These are phyloP conservation scores for Nymphicus hollandicus DNA, from an alignment of 2,113 vertebrate species.

Conservation along the genomic window DNA sequence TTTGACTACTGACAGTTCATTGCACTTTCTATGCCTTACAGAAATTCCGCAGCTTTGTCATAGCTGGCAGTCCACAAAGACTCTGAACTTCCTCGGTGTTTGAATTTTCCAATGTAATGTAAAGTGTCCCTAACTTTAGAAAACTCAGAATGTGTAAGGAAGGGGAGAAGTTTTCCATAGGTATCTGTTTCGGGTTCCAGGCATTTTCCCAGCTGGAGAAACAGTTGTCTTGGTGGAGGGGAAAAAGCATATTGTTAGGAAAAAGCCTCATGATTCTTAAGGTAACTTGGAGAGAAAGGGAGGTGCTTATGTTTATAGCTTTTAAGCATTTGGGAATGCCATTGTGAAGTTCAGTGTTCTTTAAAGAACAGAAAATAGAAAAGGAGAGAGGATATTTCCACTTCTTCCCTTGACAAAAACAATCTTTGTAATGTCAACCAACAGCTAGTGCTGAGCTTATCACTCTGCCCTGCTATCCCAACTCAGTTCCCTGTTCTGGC, in stretches of 20 bases:
- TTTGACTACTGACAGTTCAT: background rate
- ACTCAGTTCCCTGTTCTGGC: constrained; percentile 24
- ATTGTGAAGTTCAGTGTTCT: background rate
- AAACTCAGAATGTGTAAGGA: background rate
- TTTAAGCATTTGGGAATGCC: background rate
- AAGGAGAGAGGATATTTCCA: background rate
- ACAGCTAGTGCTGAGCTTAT: constrained; percentile 53
- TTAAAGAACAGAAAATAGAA: background rate
- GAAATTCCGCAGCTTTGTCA: background rate
- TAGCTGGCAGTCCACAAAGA: background rate
- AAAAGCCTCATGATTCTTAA: background rate
- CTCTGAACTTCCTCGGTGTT: background rate
- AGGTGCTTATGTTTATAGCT: background rate
- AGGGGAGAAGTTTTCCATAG: background rate
- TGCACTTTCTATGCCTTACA: background rate
- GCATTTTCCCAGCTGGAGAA: background rate
- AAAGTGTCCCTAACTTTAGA: background rate
- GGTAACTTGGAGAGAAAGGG: background rate
- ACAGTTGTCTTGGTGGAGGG: background rate
- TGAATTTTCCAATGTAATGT: background rate
- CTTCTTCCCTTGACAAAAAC: constrained; percentile 30
- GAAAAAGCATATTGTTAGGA: background rate
- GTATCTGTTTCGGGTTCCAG: background rate
- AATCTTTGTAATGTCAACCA: constrained; percentile 47
- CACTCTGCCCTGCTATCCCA: constrained; percentile 7